Evolutionary conservation across 2,113 vertebrate species (phyloP).

Genomic region (Tupaia tana): DNA sequence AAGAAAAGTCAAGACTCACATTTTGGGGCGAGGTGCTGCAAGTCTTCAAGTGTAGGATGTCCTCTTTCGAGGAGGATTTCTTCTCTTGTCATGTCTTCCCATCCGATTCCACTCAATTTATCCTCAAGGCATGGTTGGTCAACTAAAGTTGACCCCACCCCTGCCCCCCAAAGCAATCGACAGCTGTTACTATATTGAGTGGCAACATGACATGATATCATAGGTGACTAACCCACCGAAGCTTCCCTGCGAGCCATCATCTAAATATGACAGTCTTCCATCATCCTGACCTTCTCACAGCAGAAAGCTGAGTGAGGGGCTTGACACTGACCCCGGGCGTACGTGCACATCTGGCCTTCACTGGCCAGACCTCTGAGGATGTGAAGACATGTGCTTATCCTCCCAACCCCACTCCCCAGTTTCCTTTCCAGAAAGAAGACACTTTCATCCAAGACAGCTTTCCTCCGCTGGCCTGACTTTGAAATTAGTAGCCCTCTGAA

Average conservation of each 20-base stretch:
- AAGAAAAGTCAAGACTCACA: constrained; percentile 82
- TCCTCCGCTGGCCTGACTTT: not conserved
- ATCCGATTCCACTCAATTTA: constrained; percentile 78
- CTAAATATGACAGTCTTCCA: constrained; percentile 87
- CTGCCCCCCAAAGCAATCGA: constrained; percentile 80
- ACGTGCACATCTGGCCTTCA: constrained; percentile 39
- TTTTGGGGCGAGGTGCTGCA: constrained; percentile 62
- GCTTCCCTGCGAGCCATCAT: constrained; percentile 87
- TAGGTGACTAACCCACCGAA: constrained; percentile 88
- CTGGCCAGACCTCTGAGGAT: not conserved
- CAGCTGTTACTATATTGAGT: constrained; percentile 88
- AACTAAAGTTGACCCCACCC: constrained; percentile 78
- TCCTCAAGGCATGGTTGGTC: constrained; percentile 80
- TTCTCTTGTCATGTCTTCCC: constrained; percentile 52
- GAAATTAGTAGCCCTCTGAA: not conserved
- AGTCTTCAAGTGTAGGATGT: constrained; percentile 60
- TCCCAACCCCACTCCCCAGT: not conserved
- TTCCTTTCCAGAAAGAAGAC: not conserved
- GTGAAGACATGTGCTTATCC: not conserved
- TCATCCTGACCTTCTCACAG: constrained; percentile 86
- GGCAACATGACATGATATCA: constrained; percentile 86
- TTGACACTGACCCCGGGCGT: constrained; percentile 45
- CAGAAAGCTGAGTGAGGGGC: constrained; percentile 83
- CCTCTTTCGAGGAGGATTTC: constrained; percentile 45
- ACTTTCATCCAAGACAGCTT: not conserved